These are phyloP conservation scores for Brachypalpus laphriformis DNA, from an alignment of 2,888 invertebrate species.

Conservation along the genomic window DNA sequence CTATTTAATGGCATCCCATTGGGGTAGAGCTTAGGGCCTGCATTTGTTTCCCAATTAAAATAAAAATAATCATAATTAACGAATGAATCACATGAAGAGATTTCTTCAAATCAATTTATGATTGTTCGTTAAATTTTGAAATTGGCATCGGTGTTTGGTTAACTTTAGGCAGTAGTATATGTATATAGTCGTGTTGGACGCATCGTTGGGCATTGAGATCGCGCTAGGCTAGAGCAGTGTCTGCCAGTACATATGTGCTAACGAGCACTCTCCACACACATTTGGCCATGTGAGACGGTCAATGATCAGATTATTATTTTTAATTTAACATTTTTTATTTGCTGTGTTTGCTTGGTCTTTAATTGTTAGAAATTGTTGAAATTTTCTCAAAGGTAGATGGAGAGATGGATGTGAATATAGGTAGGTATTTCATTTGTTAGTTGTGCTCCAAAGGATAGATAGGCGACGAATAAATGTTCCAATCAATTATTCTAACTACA, in stretches of 20 bases:
- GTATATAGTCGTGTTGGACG: conserved; percentile 21
- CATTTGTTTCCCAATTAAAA: conserved; percentile 19
- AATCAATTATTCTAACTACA: too few species aligned
- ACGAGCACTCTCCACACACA: conserved; percentile 40
- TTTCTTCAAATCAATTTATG: conserved; percentile 33
- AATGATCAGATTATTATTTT: conserved; percentile 56
- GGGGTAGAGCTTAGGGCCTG: conserved; percentile 4
- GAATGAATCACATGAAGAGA: conserved; percentile 4
- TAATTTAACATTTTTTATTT: conserved; percentile 25
- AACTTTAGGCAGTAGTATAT: background rate
- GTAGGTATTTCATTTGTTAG: too few species aligned
- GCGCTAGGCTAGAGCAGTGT: conserved; percentile 10
- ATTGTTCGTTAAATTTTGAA: conserved; percentile 31
- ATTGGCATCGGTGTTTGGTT: conserved; percentile 21
- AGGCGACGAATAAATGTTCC: too few species aligned
- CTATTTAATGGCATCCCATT: background rate
- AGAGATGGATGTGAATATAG: too few species aligned
- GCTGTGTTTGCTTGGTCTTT: background rate
- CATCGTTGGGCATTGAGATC: conserved; percentile 44
- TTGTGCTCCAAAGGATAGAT: too few species aligned
- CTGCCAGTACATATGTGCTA: conserved; percentile 7
- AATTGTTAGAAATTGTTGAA: background rate
- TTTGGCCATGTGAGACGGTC: conserved; percentile 59
- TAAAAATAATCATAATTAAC: background rate
- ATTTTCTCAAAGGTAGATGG: conserved; percentile 18